phyloP scores from a whole-genome alignment of 2,797 vertebrate species.

The Spinibarbus caldwelli region DNA sequence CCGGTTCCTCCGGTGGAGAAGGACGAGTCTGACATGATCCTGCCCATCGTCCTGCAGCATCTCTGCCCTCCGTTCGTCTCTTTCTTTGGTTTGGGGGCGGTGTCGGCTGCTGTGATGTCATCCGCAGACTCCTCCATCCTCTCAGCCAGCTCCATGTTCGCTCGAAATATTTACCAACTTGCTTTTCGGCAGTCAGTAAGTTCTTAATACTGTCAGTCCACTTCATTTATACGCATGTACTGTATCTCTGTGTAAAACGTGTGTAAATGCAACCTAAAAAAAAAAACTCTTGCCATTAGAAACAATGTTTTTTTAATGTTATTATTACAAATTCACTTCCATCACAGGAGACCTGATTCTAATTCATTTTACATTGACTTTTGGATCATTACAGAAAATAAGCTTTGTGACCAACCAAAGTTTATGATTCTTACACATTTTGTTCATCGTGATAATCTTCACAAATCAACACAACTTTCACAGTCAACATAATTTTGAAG shows the following conservation, averaged over 20 bases:
- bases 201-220: background rate
- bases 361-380: background rate
- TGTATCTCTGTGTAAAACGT: background rate
- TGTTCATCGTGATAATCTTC: background rate
- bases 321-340: background rate
- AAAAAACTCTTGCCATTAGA: too few species aligned
- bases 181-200: constrained; percentile 96
- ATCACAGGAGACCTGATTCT: too few species aligned
- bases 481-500: too few species aligned
- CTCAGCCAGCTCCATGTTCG: constrained; percentile 98
- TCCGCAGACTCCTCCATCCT: constrained; percentile 97
- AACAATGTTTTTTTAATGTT: background rate
- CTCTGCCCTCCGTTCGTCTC: constrained; percentile 93
- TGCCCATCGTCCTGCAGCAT: constrained; percentile 95
- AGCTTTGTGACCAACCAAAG: background rate
- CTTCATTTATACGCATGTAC: too few species aligned
- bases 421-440: background rate
- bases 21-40: constrained; percentile 94
- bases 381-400: background rate
- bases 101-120: constrained; percentile 97
- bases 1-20: constrained; percentile 81
- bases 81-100: constrained; percentile 94
- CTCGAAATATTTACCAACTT: constrained; percentile 95
- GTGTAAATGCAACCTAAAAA: background rate
- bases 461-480: too few species aligned